Evolutionary conservation across 2,888 invertebrate species (phyloP).

Genomic region (Lathronympha strigana): DNA sequence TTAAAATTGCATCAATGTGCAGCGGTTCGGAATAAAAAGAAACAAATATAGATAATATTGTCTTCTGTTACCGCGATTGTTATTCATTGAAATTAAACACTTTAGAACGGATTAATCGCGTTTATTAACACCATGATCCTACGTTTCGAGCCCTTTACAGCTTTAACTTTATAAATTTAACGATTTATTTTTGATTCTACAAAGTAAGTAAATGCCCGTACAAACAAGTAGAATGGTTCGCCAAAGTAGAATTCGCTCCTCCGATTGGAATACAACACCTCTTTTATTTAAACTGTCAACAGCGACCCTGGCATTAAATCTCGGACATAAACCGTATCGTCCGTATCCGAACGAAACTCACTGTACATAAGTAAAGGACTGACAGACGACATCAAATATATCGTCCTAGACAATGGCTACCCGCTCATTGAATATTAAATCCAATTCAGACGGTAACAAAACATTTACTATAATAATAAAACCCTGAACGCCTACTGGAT

Average conservation of each 20-base stretch:
- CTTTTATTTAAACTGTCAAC: conserved; percentile 25
- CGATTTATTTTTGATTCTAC: too few relatives aligned
- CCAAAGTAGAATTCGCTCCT: not conserved
- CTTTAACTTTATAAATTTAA: too few relatives aligned
- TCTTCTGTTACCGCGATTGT: too few relatives aligned
- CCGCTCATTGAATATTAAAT: conserved; percentile 36
- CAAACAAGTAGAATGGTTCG: too few relatives aligned
- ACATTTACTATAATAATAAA: conserved; percentile 20
- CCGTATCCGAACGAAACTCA: conserved; percentile 14
- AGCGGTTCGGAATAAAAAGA: too few relatives aligned
- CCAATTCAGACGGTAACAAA: conserved; percentile 10
- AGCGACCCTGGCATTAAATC: conserved; percentile 24
- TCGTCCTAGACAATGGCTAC: conserved; percentile 19
- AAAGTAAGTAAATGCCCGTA: too few relatives aligned
- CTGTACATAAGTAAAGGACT: conserved; percentile 34
- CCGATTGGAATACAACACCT: not conserved
- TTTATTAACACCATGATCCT: too few relatives aligned
- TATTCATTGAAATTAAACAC: too few relatives aligned
- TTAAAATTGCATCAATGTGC: too few relatives aligned
- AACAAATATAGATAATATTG: too few relatives aligned
- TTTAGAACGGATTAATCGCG: too few relatives aligned
- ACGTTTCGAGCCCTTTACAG: too few relatives aligned
- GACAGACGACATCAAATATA: conserved; percentile 27
- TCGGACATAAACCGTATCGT: conserved; percentile 13
- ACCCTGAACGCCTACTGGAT: conserved; percentile 10